Evolutionary conservation across 2,113 vertebrate genomes (phyloP), one percentile per base, ranked within the genome.

Genomic region (Fulmarus glacialis): DNA sequence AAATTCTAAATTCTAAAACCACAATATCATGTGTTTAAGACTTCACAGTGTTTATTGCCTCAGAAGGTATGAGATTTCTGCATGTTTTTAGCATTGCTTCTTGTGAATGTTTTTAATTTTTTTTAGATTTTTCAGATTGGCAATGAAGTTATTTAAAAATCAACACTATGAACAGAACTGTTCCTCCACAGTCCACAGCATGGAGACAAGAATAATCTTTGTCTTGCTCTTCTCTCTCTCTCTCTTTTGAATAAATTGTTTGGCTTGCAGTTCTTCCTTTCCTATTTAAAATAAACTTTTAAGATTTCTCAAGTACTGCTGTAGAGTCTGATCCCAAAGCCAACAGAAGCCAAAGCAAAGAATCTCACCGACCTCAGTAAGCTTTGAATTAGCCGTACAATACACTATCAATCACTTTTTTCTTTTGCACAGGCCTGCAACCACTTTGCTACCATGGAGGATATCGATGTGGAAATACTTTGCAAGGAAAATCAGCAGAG

Each of bases 261-360:
- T 89, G 78, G 80, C 77, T 91, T 85, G 45, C 53, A 93, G 63
- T 58, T 79, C 79, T 78, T 88, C 2, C 27, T 96, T 89, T 88
- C 53, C 26, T 85, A 59, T 59, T 89, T 82, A 93, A 95, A 97
- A 80, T 42, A 95, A 93, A 80, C 63, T 88, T 89, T 27, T 42
- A 60, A 10, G 18, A 80, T 85, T 96, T 95, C 70, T 95, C 22
- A 91, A 82, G 58, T 2, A 27, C 66, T 91, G 4, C 50, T 87
- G 27, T 58, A 64, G 58, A 68, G 56, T 87, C 48, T 82, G 53
- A 89, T 89, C 48, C 53, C 7, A 22, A 90, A 91, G 77, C 42
- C 45, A 87, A 66, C 70, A 80, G 81, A 96, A 96, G 42, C 53
- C 83, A 87, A 91, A 90, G 47, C n/a, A 95, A 94, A 88, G 34